Base-by-base conservation (phyloP, 1,140 invertebrate species). In the Gryllus bimaculatus region DNA sequence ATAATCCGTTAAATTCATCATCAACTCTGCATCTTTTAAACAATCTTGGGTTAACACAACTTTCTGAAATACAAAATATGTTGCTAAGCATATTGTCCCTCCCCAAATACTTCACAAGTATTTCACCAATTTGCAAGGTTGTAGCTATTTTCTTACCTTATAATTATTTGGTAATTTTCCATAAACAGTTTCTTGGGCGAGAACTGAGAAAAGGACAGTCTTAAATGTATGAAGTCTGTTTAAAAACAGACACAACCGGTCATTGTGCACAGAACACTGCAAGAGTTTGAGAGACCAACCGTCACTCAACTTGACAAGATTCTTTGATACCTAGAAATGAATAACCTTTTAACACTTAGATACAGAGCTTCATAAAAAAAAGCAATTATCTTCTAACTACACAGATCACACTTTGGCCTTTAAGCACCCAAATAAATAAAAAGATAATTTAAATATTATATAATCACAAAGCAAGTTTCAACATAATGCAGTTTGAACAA, bases 221-320 rank as follows among this genome's bases (percentile, higher is more conserved):
- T 77, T 15, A 48, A 85, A 79, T 4, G 82, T 54, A 54, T 77
- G 78, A 21, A 26, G 8, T 81, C 84, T 84, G 75, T 84, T 81
- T n/a, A 86, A 79, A 75, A 82, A 85, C 66, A 86, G 73, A 26
- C 81, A 82, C 8, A 85, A 74, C 39, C 81, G 81, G 76, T 84
- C 83, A 8, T 83, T 82, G 48, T 81, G 54, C 21, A 85, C 21
- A 8, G 39, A 74, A 73, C 82, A 84, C 73, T 79, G 83, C 66
- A 80, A 66, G 81, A 86, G 81, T 73, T 49, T 81, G 47, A 84
- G 80, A 48, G 73, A 10, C 85, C 85, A 86, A 13, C 79, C 75
- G 12, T 73, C 75, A 21, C 84, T 86, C 54, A 66, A 66, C 54
- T 66, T 18, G 10, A 18, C 18, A 18, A 66, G 54, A 13, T 66